phyloP scores from a whole-genome alignment of 2,797 vertebrate genomes.

The Bucorvus abyssinicus region DNA sequence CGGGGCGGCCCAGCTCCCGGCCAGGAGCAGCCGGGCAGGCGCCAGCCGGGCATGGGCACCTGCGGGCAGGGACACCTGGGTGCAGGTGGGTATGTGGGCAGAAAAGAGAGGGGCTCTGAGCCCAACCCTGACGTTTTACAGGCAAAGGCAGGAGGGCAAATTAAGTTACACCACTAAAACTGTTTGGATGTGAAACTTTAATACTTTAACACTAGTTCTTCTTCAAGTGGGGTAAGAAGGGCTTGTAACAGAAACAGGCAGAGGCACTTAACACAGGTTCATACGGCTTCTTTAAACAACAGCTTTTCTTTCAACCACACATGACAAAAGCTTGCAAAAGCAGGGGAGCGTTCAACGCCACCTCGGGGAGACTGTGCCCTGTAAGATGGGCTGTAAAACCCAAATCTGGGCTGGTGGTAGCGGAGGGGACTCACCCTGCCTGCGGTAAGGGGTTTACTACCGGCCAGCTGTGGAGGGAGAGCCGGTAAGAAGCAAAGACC shows the following conservation, averaged over 20 bases:
- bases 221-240: not conserved
- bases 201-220: not conserved
- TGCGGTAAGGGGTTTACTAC: accelerated
- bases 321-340: not conserved
- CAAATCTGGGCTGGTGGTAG: not conserved
- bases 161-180: accelerated
- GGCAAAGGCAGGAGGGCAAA: not conserved
- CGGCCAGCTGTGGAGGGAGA: not conserved
- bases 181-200: not conserved
- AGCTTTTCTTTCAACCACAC: not conserved
- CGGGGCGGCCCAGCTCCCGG: not conserved
- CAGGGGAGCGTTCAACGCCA: not conserved
- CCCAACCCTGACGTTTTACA: accelerated
- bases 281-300: constrained; percentile 8
- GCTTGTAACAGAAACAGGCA: not conserved
- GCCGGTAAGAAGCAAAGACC: not conserved
- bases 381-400: not conserved
- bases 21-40: not conserved
- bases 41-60: no score
- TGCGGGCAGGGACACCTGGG: accelerated
- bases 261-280: not conserved
- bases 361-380: no score
- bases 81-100: accelerated
- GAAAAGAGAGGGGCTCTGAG: accelerated
- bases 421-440: not conserved